These are phyloP conservation scores for Macrosiphum euphorbiae DNA, from an alignment of 2,888 invertebrate genomes.

Conservation along the genomic window DNA sequence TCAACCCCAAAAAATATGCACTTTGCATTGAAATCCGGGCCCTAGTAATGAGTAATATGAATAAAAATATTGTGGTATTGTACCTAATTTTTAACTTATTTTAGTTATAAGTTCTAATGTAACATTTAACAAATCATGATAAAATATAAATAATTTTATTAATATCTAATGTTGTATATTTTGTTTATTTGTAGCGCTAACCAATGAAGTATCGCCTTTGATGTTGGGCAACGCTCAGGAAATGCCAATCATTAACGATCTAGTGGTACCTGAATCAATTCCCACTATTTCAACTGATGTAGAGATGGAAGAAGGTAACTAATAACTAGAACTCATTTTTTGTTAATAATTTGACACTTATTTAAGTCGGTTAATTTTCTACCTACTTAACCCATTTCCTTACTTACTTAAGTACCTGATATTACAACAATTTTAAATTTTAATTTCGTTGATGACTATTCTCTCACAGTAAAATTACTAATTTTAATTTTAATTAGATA, in stretches of 20 bases:
- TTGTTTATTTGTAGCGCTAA: slow-evolving; percentile 44
- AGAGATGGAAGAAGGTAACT: slow-evolving; percentile 63
- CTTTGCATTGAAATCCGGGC: no score
- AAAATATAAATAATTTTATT: not conserved
- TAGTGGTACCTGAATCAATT: not conserved
- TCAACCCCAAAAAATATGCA: no score
- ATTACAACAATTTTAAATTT: not conserved
- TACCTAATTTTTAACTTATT: not conserved
- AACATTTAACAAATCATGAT: not conserved
- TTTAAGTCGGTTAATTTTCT: not conserved
- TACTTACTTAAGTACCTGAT: not conserved
- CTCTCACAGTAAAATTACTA: not conserved
- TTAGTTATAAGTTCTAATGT: not conserved
- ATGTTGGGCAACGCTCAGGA: not conserved
- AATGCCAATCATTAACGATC: not conserved
- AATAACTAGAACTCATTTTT: not conserved
- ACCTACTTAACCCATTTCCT: not conserved
- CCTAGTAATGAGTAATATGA: not conserved
- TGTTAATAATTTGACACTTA: not conserved
- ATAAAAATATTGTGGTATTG: not conserved
- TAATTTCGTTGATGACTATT: not conserved
- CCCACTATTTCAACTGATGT: slow-evolving; percentile 34
- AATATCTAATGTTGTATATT: not conserved
- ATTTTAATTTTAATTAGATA: not conserved
- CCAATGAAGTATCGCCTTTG: slow-evolving; percentile 38